A percentile compares a stretch with the other conserved stretches of the same genome.
Evolutionary conservation across 2,888 invertebrate species (phyloP).

Genomic region (Sepioteuthis lessoniana): DNA sequence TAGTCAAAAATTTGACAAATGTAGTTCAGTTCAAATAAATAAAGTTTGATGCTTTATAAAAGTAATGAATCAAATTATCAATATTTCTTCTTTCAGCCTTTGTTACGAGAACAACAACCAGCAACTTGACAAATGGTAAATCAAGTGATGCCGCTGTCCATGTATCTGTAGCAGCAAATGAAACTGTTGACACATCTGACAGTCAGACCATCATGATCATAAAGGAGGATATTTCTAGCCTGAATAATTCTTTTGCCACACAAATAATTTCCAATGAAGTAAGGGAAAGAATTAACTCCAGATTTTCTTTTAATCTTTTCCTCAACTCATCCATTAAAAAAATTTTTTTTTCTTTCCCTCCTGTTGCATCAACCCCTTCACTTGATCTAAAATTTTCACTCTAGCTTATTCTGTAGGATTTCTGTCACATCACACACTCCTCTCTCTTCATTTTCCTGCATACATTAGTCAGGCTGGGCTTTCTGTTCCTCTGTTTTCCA

Average conservation of each 20-base stretch:
- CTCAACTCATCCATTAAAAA: too few relatives aligned
- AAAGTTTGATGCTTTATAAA: not conserved
- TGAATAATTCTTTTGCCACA: conserved; percentile 53
- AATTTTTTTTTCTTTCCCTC: too few relatives aligned
- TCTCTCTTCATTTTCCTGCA: too few relatives aligned
- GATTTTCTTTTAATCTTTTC: too few relatives aligned
- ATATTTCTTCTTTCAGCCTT: conserved; percentile 50
- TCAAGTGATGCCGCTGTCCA: conserved; percentile 59
- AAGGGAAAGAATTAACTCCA: not conserved
- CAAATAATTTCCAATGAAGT: conserved; percentile 58
- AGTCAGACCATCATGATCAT: conserved; percentile 69
- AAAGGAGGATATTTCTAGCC: conserved; percentile 61
- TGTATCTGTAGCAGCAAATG: conserved; percentile 64
- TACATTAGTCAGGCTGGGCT: too few relatives aligned
- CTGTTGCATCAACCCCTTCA: too few relatives aligned
- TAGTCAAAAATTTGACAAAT: not conserved
- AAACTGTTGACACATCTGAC: conserved; percentile 58
- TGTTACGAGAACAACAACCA: conserved; percentile 51
- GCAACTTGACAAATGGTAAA: conserved; percentile 57
- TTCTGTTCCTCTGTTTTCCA: too few relatives aligned
- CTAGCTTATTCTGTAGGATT: too few relatives aligned
- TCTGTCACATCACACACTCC: too few relatives aligned
- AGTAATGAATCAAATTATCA: not conserved
- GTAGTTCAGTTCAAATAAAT: not conserved
- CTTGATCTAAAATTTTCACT: too few relatives aligned